Base-by-base conservation (phyloP, 30 jellyfish, hydroid and myxozoan genomes). In the Sanderia malayensis region DNA sequence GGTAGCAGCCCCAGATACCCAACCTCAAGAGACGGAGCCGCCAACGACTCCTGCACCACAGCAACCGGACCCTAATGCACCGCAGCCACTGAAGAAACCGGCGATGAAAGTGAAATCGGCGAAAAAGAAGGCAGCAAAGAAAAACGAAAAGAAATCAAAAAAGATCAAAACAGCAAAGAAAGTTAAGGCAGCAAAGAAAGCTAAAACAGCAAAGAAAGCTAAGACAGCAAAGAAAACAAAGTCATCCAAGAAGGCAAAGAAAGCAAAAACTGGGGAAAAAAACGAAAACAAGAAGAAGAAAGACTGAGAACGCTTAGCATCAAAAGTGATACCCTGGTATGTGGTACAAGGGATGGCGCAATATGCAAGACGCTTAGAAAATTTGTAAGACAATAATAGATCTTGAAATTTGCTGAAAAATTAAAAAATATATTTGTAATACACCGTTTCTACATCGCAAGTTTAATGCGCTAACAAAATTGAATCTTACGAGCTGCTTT, bases 51-150 rank as follows among this genome's bases (percentile, higher is more conserved):
- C 73, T 7, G 53, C 87, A 47, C 82, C 92, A 46, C 41, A 79
- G 65, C n/a, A n/a, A n/a, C 94, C 93, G n/a, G 88, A 95, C 10
- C 58, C 81, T 13, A 53, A 41, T 24, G 64, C 21, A 8, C 74
- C 83, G 2, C 76, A 71, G 23, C 44, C 91, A 27, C 73, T 58
- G 19, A 69, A 33, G 46, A 68, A 82, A 8, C 76, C 86, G 19
- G 61, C 34, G 17, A 61, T 32, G 33, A 62, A 76, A 69, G 68
- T 30, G 65, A 52, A 52, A 21, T 31, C 37, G 1, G 60, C 8
- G 69, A 65, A 64, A 53, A 76, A 76, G 53, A 65, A 26, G 24
- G 32, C 6, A 44, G 61, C 60, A 69, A 57, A 53, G 31, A 49
- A 11, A 4, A 11, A 37, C 52, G 10, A 49, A 24, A 49, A 49